phyloP scores from a whole-genome alignment of 2,888 invertebrate species.

The Ectemnius continuus region DNA sequence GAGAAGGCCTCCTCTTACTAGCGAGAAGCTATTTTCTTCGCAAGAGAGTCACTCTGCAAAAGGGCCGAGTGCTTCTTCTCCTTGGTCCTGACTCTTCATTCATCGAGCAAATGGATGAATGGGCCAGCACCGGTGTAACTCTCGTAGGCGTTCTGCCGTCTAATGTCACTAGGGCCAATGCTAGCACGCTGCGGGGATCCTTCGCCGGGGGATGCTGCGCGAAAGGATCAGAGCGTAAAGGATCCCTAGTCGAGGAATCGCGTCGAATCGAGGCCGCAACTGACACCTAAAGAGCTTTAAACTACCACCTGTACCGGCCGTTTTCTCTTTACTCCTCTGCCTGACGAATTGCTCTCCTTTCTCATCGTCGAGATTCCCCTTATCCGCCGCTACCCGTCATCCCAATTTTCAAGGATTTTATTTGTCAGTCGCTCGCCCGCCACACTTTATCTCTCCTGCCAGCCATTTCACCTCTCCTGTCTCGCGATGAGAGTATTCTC shows the following conservation, averaged over 20 bases:
- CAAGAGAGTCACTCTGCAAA: constrained; percentile 18
- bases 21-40: constrained; percentile 41
- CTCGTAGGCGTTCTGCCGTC: constrained; percentile 42
- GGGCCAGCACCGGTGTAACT: constrained; percentile 38
- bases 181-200: background rate
- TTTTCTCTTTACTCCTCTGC: too few species aligned
- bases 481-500: too few species aligned
- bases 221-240: background rate
- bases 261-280: background rate
- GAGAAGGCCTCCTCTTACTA: constrained; percentile 12
- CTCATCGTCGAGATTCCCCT: too few species aligned
- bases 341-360: too few species aligned
- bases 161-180: constrained; percentile 26
- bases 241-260: background rate
- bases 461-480: too few species aligned
- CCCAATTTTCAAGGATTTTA: too few species aligned
- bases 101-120: constrained; percentile 46
- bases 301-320: background rate
- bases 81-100: constrained; percentile 40
- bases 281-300: constrained; percentile 8
- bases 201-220: background rate
- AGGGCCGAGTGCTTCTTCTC: constrained; percentile 49
- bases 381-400: too few species aligned
- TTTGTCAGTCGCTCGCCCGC: too few species aligned
- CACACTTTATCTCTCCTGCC: too few species aligned